Conservation (phyloP, 2,888 invertebrate genomes). For the Escarpia spicata region DNA sequence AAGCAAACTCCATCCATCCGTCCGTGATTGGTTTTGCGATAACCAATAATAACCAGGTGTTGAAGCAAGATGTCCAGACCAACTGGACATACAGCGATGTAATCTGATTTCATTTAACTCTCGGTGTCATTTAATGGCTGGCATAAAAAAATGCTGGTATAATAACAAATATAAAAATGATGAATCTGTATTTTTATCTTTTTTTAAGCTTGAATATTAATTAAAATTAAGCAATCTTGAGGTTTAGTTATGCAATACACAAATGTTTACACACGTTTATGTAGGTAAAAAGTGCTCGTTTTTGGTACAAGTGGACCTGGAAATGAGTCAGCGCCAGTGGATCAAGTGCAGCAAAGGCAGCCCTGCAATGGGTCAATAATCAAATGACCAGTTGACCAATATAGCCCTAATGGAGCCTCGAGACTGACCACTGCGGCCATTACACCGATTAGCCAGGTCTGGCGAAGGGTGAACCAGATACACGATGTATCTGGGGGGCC, state of each 20-base stretch:
- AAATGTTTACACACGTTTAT: no score
- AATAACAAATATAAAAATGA: no score
- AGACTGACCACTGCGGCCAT: not conserved
- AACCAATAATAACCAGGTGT: not conserved
- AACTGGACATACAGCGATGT: not conserved
- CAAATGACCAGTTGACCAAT: conserved; percentile 16
- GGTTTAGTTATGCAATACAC: no score
- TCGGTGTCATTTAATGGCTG: not conserved
- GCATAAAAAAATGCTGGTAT: no score
- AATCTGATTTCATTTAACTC: not conserved
- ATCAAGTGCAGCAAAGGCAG: not conserved
- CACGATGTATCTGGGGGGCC: not conserved
- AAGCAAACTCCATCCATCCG: not conserved
- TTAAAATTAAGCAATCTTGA: no score
- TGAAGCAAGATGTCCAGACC: not conserved
- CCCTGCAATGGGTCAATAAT: not conserved
- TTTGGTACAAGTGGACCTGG: not conserved
- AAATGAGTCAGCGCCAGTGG: not conserved
- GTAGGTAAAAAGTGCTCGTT: no score
- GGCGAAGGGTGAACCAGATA: not conserved
- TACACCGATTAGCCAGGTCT: not conserved
- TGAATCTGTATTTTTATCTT: no score
- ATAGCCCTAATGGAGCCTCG: not conserved
- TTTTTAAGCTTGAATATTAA: no score
- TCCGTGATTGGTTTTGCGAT: not conserved